phyloP scores from a whole-genome alignment of 1,140 invertebrate genomes.

The Aethina tumida region DNA sequence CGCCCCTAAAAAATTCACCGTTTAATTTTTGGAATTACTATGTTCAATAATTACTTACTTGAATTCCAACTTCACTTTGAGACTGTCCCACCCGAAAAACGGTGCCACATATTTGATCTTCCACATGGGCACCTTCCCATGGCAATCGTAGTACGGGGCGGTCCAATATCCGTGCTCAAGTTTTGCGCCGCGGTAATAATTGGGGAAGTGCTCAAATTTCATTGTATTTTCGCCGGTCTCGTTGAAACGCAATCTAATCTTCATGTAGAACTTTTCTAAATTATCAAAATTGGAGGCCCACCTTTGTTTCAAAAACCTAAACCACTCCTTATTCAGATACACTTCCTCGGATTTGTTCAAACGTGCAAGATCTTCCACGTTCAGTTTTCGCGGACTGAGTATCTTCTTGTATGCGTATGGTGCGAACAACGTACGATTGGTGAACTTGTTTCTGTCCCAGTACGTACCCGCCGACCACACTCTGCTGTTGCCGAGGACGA shows the following conservation, averaged over 20 bases:
- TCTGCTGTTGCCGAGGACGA: slow-evolving; percentile 82
- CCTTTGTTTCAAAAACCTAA: slow-evolving; percentile 77
- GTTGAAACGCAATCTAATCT: slow-evolving; percentile 85
- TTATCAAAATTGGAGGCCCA: slow-evolving; percentile 91
- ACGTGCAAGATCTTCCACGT: slow-evolving; percentile 78
- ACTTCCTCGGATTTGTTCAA: slow-evolving; percentile 68
- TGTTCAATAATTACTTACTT: slow-evolving; percentile 60
- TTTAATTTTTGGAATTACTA: slow-evolving; percentile 5
- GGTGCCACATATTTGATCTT: slow-evolving; percentile 89
- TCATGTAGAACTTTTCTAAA: slow-evolving; percentile 85
- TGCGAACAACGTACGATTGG: slow-evolving; percentile 84
- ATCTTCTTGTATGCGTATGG: slow-evolving; percentile 88
- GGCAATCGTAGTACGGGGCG: slow-evolving; percentile 86
- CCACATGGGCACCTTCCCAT: slow-evolving; percentile 88
- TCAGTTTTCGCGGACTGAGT: slow-evolving; percentile 72
- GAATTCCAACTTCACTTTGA: slow-evolving; percentile 85
- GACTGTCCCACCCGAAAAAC: slow-evolving; percentile 94
- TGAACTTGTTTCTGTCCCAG: slow-evolving; percentile 95
- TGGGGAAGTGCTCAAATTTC: slow-evolving; percentile 85
- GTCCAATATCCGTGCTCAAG: slow-evolving; percentile 88
- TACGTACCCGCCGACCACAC: slow-evolving; percentile 87
- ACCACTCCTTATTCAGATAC: slow-evolving; percentile 80
- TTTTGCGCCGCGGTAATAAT: slow-evolving; percentile 77
- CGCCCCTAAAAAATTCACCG: slow-evolving; percentile 60
- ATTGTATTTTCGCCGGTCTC: slow-evolving; percentile 71